phyloP scores from a whole-genome alignment of 2,113 vertebrate genomes.

The Dicerorhinus sumatrensis region DNA sequence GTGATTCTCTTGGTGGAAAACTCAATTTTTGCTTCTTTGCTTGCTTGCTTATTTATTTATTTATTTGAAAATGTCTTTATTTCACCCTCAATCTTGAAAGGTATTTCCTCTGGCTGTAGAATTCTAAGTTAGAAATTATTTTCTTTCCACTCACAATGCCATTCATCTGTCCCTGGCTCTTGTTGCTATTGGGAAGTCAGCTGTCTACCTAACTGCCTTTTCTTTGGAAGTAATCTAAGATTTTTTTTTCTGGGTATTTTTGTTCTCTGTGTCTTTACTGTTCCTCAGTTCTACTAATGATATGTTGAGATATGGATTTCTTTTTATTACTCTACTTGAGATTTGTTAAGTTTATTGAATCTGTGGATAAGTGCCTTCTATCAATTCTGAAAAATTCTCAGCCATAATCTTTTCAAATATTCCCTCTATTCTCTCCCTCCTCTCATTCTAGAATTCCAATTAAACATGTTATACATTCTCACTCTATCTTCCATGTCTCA shows the following conservation, averaged over 20 bases:
- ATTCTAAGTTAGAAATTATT: background rate
- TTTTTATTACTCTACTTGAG: background rate
- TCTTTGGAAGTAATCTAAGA: no score
- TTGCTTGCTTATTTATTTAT: no score
- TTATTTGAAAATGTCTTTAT: no score
- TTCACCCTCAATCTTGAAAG: no score
- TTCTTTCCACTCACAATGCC: background rate
- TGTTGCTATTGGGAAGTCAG: background rate
- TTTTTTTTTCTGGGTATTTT: background rate
- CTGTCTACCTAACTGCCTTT: background rate
- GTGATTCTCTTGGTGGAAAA: background rate
- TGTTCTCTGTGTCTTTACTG: background rate
- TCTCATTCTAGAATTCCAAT: background rate
- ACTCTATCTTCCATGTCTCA: background rate
- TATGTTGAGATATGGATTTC: background rate
- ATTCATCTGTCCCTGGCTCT: background rate
- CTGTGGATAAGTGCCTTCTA: background rate
- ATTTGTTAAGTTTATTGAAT: background rate
- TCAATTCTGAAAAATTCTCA: background rate
- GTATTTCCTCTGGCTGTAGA: no score
- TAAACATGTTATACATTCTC: background rate
- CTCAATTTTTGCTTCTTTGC: background rate
- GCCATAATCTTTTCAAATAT: background rate
- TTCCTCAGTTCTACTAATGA: background rate
- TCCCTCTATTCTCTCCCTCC: background rate